Evolutionary conservation across 2,797 vertebrate species (phyloP).

Genomic region (Argya squamiceps): DNA sequence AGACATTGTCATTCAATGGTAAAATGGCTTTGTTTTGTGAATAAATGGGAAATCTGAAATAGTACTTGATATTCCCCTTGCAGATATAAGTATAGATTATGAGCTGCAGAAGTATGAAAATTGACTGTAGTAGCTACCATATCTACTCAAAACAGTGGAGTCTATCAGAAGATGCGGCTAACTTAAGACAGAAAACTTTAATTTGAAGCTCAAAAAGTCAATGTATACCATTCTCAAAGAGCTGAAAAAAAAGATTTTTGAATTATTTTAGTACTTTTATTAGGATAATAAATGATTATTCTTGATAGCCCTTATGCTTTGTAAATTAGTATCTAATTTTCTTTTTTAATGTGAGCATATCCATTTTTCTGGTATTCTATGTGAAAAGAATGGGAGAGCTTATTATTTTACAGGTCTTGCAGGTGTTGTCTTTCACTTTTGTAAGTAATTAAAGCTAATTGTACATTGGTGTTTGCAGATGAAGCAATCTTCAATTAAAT

Average conservation of each 20-base stretch:
- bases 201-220: neutral
- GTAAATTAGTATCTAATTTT: neutral
- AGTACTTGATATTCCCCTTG: neutral
- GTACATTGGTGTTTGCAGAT: constrained; percentile 70
- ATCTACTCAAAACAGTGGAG: neutral
- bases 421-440: neutral
- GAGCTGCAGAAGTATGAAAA: neutral
- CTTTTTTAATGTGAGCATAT: neutral
- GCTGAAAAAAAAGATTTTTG: neutral
- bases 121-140: neutral
- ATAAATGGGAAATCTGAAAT: neutral
- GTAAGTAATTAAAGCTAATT: neutral
- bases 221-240: neutral
- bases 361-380: neutral
- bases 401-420: neutral
- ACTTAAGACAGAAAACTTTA: neutral
- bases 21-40: neutral
- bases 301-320: neutral
- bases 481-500: constrained; percentile 80
- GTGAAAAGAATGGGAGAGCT: neutral
- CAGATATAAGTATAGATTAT: neutral
- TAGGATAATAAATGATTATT: neutral
- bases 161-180: neutral
- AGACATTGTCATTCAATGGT: neutral
- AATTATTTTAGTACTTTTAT: neutral